Conservation (phyloP, 2,113 vertebrate species). For the Monarcha castaneiventris region DNA sequence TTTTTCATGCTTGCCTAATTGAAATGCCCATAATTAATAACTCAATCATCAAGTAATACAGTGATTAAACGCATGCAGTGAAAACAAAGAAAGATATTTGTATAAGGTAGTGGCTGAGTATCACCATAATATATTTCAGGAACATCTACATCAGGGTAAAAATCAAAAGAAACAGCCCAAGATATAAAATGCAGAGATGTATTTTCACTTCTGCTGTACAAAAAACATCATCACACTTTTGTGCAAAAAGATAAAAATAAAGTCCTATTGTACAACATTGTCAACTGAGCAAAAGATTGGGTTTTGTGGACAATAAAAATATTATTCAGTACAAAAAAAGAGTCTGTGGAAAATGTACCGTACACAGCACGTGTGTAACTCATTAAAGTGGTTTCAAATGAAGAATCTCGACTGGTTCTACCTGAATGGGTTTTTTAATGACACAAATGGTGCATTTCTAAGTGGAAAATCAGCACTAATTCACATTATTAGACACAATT, state of each 20-base stretch:
- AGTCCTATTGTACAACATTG: conserved; percentile 72
- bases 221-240: conserved; percentile 83
- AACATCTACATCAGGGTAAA: conserved; percentile 68
- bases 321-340: conserved; percentile 74
- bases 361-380: conserved; percentile 69
- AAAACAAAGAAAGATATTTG: conserved; percentile 66
- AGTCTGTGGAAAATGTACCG: conserved; percentile 58
- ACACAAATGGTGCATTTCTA: conserved; percentile 52
- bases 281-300: conserved; percentile 56
- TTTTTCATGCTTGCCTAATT: conserved; percentile 69
- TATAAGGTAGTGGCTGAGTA: conserved; percentile 60
- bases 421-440: conserved; percentile 65
- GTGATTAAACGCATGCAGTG: conserved; percentile 79
- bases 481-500: conserved; percentile 55
- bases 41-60: conserved; percentile 76
- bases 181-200: conserved; percentile 82
- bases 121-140: conserved; percentile 65
- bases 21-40: conserved; percentile 75
- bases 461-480: conserved; percentile 67
- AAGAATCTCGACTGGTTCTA: conserved; percentile 61
- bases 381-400: conserved; percentile 90
- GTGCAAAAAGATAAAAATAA: conserved; percentile 88
- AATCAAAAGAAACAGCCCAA: conserved; percentile 73
- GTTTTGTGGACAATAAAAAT: conserved; percentile 77
- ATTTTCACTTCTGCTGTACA: conserved; percentile 93